phyloP scores from a whole-genome alignment of 2,888 invertebrate species.

The Drosophila prolongata region DNA sequence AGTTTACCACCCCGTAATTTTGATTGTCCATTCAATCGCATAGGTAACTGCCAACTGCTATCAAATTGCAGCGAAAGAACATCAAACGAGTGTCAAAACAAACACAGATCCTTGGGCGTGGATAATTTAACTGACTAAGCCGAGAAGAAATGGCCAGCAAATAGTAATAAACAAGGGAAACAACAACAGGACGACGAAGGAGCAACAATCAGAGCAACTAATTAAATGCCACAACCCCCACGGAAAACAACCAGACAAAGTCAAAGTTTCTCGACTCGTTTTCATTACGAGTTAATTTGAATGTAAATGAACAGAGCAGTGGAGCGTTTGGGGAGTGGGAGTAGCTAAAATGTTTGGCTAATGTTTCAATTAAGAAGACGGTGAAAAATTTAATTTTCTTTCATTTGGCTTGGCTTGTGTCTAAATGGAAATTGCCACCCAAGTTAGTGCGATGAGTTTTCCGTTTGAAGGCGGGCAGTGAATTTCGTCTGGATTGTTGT shows the following conservation, averaged over 20 bases:
- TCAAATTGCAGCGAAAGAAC: conserved; percentile 47
- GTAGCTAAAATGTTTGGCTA: conserved; percentile 63
- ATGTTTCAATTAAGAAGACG: conserved; percentile 81
- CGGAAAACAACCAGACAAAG: conserved; percentile 29
- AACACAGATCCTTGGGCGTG: conserved; percentile 55
- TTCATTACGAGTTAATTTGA: conserved; percentile 82
- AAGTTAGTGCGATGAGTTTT: conserved; percentile 41
- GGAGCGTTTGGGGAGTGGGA: conserved; percentile 4
- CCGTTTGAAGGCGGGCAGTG: conserved; percentile 41
- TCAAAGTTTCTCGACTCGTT: conserved; percentile 69
- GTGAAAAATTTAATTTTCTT: conserved; percentile 81
- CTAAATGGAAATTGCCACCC: conserved; percentile 42
- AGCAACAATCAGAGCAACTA: conserved; percentile 73
- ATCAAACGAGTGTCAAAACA: conserved; percentile 58
- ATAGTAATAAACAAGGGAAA: conserved; percentile 40
- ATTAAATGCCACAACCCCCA: conserved; percentile 75
- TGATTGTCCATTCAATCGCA: conserved; percentile 26
- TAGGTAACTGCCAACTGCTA: conserved; percentile 18
- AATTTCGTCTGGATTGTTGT: conserved; percentile 44
- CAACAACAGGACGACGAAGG: conserved; percentile 7
- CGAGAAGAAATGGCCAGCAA: conserved; percentile 67
- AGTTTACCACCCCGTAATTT: conserved; percentile 9
- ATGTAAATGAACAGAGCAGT: conserved; percentile 77
- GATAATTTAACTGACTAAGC: conserved; percentile 60
- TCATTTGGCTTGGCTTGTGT: conserved; percentile 62